Percentiles rank a stretch among this genome's conserved stretches.
Conservation (phyloP, 1,140 invertebrate species). For the roundworm (Caenorhabditis elegans) region WBcel235 BX284605.5:13594501-13595000, state of each 20-base stretch:
- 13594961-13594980: too few species aligned
- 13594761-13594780: neutral
- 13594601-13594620: neutral
- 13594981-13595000: too few species aligned
- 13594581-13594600: neutral
- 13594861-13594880: too few species aligned
- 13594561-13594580: too few species aligned
- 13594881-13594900: too few species aligned
- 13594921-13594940: too few species aligned
- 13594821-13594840: neutral
- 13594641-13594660: neutral
- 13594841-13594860: neutral
- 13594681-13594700: neutral
- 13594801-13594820: neutral
- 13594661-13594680: neutral
- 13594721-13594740: neutral
- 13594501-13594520: too few species aligned
- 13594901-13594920: neutral
- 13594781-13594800: neutral
- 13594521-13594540: too few species aligned
- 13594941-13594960: too few species aligned
- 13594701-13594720: neutral
- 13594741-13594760: neutral
- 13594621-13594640: conserved; percentile 12
- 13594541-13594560: too few species aligned